phyloP scores from a whole-genome alignment of 1,140 invertebrate genomes.

The Drosophila novamexicana region DNA sequence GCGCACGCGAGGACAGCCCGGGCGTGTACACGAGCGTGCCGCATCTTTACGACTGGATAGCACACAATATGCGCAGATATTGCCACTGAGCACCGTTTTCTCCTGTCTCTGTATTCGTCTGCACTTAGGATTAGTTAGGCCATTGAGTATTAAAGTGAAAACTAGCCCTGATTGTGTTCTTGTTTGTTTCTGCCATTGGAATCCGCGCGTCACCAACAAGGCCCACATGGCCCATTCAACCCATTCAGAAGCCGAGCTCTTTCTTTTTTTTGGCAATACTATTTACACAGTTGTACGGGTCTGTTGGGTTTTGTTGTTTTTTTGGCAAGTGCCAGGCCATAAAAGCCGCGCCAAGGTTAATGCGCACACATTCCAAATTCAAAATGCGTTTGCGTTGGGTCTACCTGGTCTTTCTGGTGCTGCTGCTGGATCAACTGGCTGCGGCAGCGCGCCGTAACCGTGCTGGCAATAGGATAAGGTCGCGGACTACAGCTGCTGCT shows the following conservation, averaged over 20 bases:
- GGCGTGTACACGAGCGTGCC: slow-evolving; percentile 87
- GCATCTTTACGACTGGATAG: slow-evolving; percentile 75
- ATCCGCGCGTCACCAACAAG: slow-evolving; percentile 21
- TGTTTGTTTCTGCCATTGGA: neutral
- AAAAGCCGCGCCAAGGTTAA: slow-evolving; percentile 63
- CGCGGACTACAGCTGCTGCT: neutral
- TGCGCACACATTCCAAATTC: slow-evolving; percentile 26
- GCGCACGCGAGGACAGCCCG: slow-evolving; percentile 85
- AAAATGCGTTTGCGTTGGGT: slow-evolving; percentile 61
- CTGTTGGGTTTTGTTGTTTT: neutral
- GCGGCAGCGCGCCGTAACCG: slow-evolving; percentile 1
- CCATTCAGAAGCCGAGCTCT: slow-evolving; percentile 1
- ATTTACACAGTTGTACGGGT: slow-evolving; percentile 59
- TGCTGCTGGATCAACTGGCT: slow-evolving; percentile 38
- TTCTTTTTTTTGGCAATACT: slow-evolving; percentile 1
- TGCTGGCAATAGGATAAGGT: neutral
- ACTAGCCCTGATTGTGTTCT: slow-evolving; percentile 4
- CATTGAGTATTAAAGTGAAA: slow-evolving; percentile 31
- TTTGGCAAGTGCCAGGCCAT: slow-evolving; percentile 54
- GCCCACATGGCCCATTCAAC: slow-evolving; percentile 16
- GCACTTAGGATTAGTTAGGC: neutral
- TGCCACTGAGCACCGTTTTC: slow-evolving; percentile 33
- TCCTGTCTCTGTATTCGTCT: too few species aligned
- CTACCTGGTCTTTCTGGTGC: slow-evolving; percentile 37
- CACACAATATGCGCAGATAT: slow-evolving; percentile 45